Evolutionary conservation across 2,797 vertebrate species (phyloP).

Genomic region (Xerus rutilus): DNA sequence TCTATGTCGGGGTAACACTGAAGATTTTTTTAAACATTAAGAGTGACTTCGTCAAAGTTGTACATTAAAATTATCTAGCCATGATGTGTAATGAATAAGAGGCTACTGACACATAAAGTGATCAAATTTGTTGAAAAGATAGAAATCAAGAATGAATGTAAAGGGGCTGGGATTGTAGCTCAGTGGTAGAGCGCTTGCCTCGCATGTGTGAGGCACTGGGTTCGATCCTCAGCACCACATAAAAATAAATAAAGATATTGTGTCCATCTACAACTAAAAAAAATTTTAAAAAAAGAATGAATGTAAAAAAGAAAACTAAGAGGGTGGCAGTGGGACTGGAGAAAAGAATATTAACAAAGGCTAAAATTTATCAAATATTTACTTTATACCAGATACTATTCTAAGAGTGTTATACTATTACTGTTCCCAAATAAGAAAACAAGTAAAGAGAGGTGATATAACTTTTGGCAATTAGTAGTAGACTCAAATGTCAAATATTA

Average conservation of each 20-base stretch:
- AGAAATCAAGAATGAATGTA: background rate
- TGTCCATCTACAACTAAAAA: no score
- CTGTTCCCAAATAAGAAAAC: background rate
- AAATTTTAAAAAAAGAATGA: no score
- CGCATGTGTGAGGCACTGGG: no score
- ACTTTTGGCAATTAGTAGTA: background rate
- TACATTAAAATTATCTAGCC: conserved; percentile 24
- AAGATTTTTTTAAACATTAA: background rate
- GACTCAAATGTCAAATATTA: background rate
- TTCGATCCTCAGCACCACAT: no score
- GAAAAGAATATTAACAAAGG: background rate
- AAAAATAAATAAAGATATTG: no score
- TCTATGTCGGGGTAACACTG: background rate
- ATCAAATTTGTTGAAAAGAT: background rate
- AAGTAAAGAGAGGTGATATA: background rate
- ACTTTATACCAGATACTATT: background rate
- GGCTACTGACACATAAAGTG: background rate
- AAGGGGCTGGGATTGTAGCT: no score
- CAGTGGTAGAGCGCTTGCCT: no score
- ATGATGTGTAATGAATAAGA: background rate
- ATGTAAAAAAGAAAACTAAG: background rate
- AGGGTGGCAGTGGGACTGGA: background rate
- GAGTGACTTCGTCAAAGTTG: background rate
- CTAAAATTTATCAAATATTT: background rate
- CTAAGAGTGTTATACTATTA: background rate